Conservation (phyloP, 2,888 invertebrate species). For the Leptinotarsa juncta region DNA sequence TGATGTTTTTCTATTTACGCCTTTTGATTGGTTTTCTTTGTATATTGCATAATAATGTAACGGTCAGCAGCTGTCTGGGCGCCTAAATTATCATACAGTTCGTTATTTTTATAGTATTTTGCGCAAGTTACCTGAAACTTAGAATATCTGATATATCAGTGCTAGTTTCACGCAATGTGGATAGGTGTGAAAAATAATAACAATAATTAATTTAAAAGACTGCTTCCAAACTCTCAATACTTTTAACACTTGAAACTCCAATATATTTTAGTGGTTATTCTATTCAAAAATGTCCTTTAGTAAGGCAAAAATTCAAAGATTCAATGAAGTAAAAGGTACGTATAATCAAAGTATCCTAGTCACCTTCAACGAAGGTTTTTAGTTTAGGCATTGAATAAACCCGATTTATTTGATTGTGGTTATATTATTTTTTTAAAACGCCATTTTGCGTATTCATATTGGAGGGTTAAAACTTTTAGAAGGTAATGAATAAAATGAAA, state of each 20-base stretch:
- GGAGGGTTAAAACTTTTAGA: not conserved
- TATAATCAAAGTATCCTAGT: conserved; percentile 6
- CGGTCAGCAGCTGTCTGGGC: conserved; percentile 44
- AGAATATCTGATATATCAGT: not conserved
- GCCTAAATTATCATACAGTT: conserved; percentile 30
- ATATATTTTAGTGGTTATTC: not conserved
- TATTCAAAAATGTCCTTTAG: conserved; percentile 68
- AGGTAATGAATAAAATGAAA: not conserved
- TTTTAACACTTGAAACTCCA: not conserved
- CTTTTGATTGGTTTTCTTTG: conserved; percentile 17
- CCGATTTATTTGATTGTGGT: no score
- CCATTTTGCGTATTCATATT: not conserved
- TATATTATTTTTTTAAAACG: not conserved
- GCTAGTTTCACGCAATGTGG: not conserved
- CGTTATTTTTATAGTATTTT: conserved; percentile 11
- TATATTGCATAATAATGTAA: conserved; percentile 31
- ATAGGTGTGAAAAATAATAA: not conserved
- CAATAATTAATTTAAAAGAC: no score
- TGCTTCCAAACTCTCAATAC: no score
- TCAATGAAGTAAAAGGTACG: conserved; percentile 70
- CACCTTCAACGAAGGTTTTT: no score
- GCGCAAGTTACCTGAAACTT: not conserved
- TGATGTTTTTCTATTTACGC: not conserved
- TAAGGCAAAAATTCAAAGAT: conserved; percentile 70
- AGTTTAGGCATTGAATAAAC: no score